Evolutionary conservation across 1,140 invertebrate species (phyloP), one percentile per base, ranked within the genome.

Genomic region (Drosophila busckii): DNA sequence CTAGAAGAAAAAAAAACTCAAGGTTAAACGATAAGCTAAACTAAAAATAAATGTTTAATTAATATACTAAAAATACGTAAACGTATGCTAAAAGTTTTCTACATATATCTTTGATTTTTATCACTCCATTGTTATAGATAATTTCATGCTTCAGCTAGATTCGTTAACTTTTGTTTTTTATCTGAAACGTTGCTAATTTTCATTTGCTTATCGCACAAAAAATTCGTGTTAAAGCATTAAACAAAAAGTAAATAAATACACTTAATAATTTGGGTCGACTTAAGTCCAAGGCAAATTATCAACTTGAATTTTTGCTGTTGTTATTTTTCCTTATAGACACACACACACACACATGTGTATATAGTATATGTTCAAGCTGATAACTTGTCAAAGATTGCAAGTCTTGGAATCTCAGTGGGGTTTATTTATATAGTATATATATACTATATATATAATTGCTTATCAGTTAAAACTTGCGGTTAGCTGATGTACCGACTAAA

Each of bases 401-500:
- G 13, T 53, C 9, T 37, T 44, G 10, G 41, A 25, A 34, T 20
- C 4, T 26, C 12, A 7, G 2, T n/a, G 6, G 5, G 16, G 7
- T 22, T 35, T 23, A 23, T 15, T n/a, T 42, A 44, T 60, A n/a
- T n/a, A n/a, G n/a, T n/a, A n/a, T n/a, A n/a, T n/a, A n/a, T n/a
- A n/a, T n/a, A n/a, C n/a, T n/a, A n/a, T n/a, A n/a, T 60, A 19
- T 60, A 53, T 52, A 60, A 60, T 53, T 40, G 56, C 48, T 60
- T 60, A 60, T 60, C 56, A 60, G 49, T 46, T 23, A 16, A 7
- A 41, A 26, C 26, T 41, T 41, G 22, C 38, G 23, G 13, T 17
- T 8, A 26, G 38, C 38, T n/a, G 5, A 28, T 16, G 13, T n/a
- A 34, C 9, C 8, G 6, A 48, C 19, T 15, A 38, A 42, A 35